phyloP scores from a whole-genome alignment of 2,797 vertebrate genomes.

The Macropodus opercularis region DNA sequence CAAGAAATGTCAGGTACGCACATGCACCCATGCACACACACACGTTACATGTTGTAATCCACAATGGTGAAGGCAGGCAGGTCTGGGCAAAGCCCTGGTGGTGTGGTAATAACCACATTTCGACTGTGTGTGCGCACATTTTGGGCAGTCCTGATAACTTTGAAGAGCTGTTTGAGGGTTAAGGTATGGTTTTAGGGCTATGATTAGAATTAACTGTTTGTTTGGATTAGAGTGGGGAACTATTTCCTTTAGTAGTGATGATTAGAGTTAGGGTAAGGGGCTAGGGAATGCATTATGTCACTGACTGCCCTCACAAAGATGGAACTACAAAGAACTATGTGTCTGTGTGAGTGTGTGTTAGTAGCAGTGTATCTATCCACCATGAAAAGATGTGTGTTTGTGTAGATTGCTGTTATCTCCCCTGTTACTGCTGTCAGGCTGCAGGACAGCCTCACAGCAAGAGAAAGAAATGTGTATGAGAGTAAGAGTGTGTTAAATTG shows the following conservation, averaged over 20 bases:
- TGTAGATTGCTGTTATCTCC: slow-evolving; percentile 73
- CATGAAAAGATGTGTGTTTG: slow-evolving; percentile 65
- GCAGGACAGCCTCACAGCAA: slow-evolving; percentile 67
- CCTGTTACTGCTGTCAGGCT: slow-evolving; percentile 73
- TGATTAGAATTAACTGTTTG: too few relatives aligned
- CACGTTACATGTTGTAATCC: slow-evolving; percentile 73
- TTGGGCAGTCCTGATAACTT: too few relatives aligned
- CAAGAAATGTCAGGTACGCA: slow-evolving; percentile 55
- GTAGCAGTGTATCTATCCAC: slow-evolving; percentile 64
- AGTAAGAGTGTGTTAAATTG: slow-evolving; percentile 25
- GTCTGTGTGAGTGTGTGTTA: slow-evolving; percentile 44
- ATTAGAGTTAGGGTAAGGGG: too few relatives aligned
- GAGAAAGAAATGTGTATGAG: slow-evolving; percentile 24
- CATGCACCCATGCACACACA: slow-evolving; percentile 48
- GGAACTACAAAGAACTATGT: too few relatives aligned
- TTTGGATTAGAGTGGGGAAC: too few relatives aligned
- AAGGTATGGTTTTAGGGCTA: too few relatives aligned
- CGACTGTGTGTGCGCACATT: slow-evolving; percentile 67
- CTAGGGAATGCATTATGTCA: too few relatives aligned
- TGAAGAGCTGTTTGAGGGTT: too few relatives aligned
- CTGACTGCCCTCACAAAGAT: too few relatives aligned
- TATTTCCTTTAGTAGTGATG: too few relatives aligned
- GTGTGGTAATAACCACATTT: slow-evolving; percentile 74
- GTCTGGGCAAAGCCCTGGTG: slow-evolving; percentile 70
- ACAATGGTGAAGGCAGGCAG: slow-evolving; percentile 72